Conservation (phyloP, 2,888 invertebrate genomes). For the Eupeodes latifasciatus region DNA sequence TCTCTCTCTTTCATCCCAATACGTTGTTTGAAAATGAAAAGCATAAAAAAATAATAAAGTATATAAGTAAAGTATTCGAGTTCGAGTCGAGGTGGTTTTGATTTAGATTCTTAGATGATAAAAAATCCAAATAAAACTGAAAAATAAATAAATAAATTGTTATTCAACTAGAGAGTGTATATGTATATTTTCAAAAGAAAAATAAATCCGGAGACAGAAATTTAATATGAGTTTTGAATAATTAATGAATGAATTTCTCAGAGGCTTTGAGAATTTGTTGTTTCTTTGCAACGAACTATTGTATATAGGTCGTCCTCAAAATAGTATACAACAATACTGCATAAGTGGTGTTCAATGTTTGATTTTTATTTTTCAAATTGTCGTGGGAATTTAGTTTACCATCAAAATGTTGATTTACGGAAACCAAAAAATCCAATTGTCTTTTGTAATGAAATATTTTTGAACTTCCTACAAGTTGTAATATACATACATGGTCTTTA, state of each 20-base stretch:
- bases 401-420: background rate
- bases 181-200: background rate
- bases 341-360: background rate
- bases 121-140: background rate
- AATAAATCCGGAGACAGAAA: background rate
- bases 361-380: background rate
- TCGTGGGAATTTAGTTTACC: background rate
- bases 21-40: background rate
- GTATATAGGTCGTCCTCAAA: slow-evolving; percentile 10
- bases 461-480: slow-evolving; percentile 7
- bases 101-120: background rate
- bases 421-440: background rate
- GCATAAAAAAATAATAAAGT: background rate
- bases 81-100: background rate
- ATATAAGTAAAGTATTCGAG: background rate
- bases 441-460: background rate
- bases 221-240: background rate
- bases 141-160: background rate
- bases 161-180: background rate
- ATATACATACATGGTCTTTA: background rate
- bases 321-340: background rate
- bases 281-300: background rate
- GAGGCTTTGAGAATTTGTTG: background rate
- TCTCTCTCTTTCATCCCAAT: background rate
- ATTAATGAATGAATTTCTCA: background rate